Conservation (phyloP, 2,888 invertebrate species). For the Euzetes globulus region DNA sequence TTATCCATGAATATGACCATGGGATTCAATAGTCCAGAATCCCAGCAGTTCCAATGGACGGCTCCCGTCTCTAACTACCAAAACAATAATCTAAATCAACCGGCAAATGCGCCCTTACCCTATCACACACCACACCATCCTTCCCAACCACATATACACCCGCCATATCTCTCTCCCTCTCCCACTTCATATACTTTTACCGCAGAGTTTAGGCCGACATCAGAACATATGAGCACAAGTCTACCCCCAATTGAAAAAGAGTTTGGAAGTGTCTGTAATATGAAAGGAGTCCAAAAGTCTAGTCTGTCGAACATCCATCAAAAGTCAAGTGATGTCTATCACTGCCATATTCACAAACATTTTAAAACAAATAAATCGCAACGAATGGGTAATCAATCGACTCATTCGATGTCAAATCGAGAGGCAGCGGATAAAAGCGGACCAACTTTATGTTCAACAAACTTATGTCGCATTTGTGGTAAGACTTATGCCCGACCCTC, state of each 20-base stretch:
- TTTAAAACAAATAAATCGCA: not conserved
- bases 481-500: constrained; percentile 92
- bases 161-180: constrained; percentile 26
- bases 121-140: too few species aligned
- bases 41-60: constrained; percentile 16
- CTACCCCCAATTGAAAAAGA: constrained; percentile 38
- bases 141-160: not conserved
- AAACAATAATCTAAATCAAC: not conserved
- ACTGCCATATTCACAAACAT: constrained; percentile 9
- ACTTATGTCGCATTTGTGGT: constrained; percentile 62
- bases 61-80: constrained; percentile 9
- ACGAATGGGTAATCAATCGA: not conserved
- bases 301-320: not conserved
- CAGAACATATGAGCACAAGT: constrained; percentile 43
- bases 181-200: constrained; percentile 66
- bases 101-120: not conserved
- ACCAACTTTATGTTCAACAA: constrained; percentile 26
- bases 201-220: constrained; percentile 65
- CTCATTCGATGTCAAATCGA: not conserved
- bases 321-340: not conserved
- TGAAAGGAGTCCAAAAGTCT: not conserved
- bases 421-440: not conserved
- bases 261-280: constrained; percentile 28
- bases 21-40: constrained; percentile 54
- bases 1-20: constrained; percentile 98